Base-by-base conservation (phyloP, 2,888 invertebrate genomes). In the Ochropleura plecta region DNA sequence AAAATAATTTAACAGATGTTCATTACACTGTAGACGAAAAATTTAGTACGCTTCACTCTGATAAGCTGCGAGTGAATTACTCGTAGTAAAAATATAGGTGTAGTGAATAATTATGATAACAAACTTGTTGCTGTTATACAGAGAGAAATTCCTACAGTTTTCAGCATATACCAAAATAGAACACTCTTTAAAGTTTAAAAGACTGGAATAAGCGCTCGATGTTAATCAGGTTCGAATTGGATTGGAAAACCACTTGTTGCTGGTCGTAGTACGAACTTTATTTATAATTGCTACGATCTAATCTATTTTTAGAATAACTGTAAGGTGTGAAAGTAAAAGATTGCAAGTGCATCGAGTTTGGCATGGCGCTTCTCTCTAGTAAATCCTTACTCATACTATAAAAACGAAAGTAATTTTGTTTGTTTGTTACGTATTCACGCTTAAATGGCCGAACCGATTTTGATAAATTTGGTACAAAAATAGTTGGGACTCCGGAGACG, bases 211-310 rank as follows among this genome's bases (percentile, higher is more conserved):
- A 79, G 73, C 63, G 71, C 18, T 78, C 46, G 53, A 63, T 73
- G 69, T 76, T 71, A 70, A 78, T 81, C 78, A 74, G 64, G 70
- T 70, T 79, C 59, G 66, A 83, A 80, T 55, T 81, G 67, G 48
- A 81, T 82, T 74, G 79, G 82, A 65, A 57, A 68, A 71, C 81
- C 86, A 87, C 87, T 85, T 87, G 86, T 87, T 85, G 86, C 85
- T 60, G 67, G 67, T 62, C 70, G 69, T 46, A 63, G 59, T 69
- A 70, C 69, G 63, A 79, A 70, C 53, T 76, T 73, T 86, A 59
- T 70, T 57, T 70, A 66, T 83, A 84, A 78, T 83, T 73, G 71
- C 65, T 62, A 69, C 73, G 66, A 77, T 71, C 73, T 75, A 68
- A 77, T 71, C 73, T 75, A 68, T 70, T 76, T 78, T 63, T 73